Conservation (phyloP, 2,888 invertebrate species). For the Girardia tigrina region DNA sequence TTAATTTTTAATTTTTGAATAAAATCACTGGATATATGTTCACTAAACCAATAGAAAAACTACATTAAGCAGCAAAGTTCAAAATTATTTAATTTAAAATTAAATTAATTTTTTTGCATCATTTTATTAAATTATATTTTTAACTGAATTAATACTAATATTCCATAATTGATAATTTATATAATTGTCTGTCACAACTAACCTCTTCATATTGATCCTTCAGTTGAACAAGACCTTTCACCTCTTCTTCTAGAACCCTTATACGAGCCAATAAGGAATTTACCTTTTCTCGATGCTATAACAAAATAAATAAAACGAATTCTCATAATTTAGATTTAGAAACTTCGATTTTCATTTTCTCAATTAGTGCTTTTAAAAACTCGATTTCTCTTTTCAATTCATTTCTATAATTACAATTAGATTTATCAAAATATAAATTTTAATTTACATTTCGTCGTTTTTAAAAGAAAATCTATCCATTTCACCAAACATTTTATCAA, state of each 20-base stretch:
- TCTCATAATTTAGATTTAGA: not conserved
- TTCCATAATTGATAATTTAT: not conserved
- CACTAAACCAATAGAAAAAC: too few relatives aligned
- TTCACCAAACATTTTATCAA: not conserved
- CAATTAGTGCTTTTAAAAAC: not conserved
- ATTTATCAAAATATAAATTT: not conserved
- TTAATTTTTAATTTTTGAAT: not conserved
- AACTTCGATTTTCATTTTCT: not conserved
- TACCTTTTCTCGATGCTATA: constrained; percentile 43
- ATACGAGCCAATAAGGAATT: constrained; percentile 40
- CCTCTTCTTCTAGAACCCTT: constrained; percentile 37
- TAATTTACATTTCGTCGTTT: not conserved
- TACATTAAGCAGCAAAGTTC: not conserved
- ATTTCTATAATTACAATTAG: not conserved
- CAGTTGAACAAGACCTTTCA: constrained; percentile 26
- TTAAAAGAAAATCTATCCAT: not conserved
- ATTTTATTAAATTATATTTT: not conserved
- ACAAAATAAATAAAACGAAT: not conserved
- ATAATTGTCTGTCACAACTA: not conserved
- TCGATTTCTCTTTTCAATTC: not conserved
- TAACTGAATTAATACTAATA: not conserved
- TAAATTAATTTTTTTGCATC: not conserved
- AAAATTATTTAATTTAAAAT: not conserved
- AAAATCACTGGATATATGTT: not conserved
- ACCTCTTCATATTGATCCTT: constrained; percentile 32